Percentiles rank a stretch among this genome's conserved stretches.
These are phyloP conservation scores for Sciaenops ocellatus DNA, from an alignment of 2,797 vertebrate genomes.

Conservation along the genomic window DNA sequence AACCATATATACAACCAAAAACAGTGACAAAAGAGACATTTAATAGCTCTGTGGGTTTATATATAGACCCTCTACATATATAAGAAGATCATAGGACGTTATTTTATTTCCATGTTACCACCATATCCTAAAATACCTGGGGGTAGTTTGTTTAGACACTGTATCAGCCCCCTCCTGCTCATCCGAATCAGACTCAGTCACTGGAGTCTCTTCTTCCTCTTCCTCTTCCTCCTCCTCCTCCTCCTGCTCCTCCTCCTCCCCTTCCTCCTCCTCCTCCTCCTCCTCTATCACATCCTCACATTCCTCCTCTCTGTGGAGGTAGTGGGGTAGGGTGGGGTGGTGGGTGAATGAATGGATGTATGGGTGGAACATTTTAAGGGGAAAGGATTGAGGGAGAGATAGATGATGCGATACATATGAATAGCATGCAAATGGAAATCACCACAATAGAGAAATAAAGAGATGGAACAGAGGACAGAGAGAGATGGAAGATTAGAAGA, in stretches of 20 bases:
- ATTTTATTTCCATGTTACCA: slow-evolving; percentile 8
- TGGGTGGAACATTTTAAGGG: slow-evolving; percentile 25
- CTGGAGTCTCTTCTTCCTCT: slow-evolving; percentile 75
- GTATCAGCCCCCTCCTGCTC: slow-evolving; percentile 75
- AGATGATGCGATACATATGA: slow-evolving; percentile 54
- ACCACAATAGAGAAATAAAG: slow-evolving; percentile 29
- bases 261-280: slow-evolving; percentile 47
- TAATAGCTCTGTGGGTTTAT: slow-evolving; percentile 4
- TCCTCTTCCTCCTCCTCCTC: slow-evolving; percentile 64
- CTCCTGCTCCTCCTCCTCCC: slow-evolving; percentile 47
- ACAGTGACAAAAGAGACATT: slow-evolving; percentile 7
- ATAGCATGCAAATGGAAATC: slow-evolving; percentile 55
- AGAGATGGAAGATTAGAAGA: slow-evolving; percentile 30
- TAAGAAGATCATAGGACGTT: slow-evolving; percentile 10
- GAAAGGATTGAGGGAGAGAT: slow-evolving; percentile 32
- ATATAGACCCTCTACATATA: background rate
- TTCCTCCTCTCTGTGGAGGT: slow-evolving; percentile 81
- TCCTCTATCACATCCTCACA: slow-evolving; percentile 70
- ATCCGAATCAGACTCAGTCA: slow-evolving; percentile 84
- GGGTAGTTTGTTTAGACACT: slow-evolving; percentile 71
- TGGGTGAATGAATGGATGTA: slow-evolving; percentile 21
- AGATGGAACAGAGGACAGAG: slow-evolving; percentile 1
- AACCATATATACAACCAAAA: slow-evolving; percentile 1
- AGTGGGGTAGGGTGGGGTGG: background rate
- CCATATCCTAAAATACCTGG: slow-evolving; percentile 80